phyloP scores from a whole-genome alignment of 1,140 invertebrate species.

The Dolichoris vasculosae region DNA sequence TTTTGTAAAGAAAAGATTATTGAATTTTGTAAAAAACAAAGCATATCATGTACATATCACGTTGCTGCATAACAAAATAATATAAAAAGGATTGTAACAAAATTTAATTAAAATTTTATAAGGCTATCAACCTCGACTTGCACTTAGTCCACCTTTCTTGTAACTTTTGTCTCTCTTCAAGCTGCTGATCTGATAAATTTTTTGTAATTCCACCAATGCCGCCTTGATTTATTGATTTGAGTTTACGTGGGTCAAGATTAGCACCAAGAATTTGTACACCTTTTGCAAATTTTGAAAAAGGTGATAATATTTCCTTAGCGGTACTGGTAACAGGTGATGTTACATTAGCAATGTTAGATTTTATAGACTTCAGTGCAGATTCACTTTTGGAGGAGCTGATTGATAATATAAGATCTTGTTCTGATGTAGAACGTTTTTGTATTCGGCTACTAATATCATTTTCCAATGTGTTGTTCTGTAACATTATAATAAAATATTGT shows the following conservation, averaged over 20 bases:
- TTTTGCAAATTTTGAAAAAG: slow-evolving; percentile 87
- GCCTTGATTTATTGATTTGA: slow-evolving; percentile 69
- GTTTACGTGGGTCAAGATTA: slow-evolving; percentile 87
- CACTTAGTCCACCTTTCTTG: slow-evolving; percentile 85
- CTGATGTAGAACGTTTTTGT: slow-evolving; percentile 77
- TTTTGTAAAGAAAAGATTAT: too few relatives aligned
- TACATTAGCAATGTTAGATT: slow-evolving; percentile 73
- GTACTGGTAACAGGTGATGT: slow-evolving; percentile 80
- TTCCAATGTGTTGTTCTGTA: slow-evolving; percentile 53
- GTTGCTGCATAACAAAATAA: neutral
- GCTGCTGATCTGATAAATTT: slow-evolving; percentile 79
- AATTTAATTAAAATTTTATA: slow-evolving; percentile 55
- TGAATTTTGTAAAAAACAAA: too few relatives aligned
- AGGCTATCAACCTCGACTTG: slow-evolving; percentile 84
- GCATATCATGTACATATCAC: neutral
- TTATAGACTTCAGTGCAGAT: slow-evolving; percentile 82
- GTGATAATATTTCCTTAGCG: slow-evolving; percentile 83
- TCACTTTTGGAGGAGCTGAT: slow-evolving; percentile 87
- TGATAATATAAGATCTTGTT: slow-evolving; percentile 79
- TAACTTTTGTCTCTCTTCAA: slow-evolving; percentile 80
- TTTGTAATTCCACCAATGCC: slow-evolving; percentile 73
- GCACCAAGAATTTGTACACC: slow-evolving; percentile 88
- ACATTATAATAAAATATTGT: neutral
- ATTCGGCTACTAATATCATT: slow-evolving; percentile 56
- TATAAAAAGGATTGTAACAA: neutral